Evolutionary conservation across 1,140 invertebrate genomes (phyloP).

Genomic region (Schmidtea mediterranea): DNA sequence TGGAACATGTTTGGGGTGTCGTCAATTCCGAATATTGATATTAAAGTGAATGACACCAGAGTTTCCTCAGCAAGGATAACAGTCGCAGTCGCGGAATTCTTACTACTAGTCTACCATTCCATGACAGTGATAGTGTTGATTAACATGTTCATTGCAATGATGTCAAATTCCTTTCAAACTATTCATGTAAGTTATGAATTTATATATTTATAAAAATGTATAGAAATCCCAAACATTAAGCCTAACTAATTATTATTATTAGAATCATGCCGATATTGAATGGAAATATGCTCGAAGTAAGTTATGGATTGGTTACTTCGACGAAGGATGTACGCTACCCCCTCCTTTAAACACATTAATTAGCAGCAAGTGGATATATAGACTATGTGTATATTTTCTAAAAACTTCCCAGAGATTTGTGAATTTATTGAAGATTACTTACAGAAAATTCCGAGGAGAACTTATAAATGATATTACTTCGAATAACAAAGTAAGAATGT

Average conservation of each 20-base stretch:
- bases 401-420: too few species aligned
- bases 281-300: slow-evolving; percentile 36
- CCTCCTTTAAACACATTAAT: slow-evolving; percentile 34
- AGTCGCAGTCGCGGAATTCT: slow-evolving; percentile 28
- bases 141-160: slow-evolving; percentile 37
- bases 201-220: slow-evolving; percentile 14
- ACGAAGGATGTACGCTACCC: slow-evolving; percentile 32
- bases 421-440: background rate
- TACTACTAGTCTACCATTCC: slow-evolving; percentile 29
- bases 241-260: slow-evolving; percentile 7
- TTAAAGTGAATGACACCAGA: background rate
- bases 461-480: too few species aligned
- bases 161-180: slow-evolving; percentile 34
- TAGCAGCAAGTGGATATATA: slow-evolving; percentile 30
- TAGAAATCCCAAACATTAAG: slow-evolving; percentile 13
- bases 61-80: slow-evolving; percentile 12
- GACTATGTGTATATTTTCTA: slow-evolving; percentile 25
- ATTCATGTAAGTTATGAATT: slow-evolving; percentile 33
- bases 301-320: slow-evolving; percentile 35
- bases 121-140: slow-evolving; percentile 34
- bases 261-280: slow-evolving; percentile 35
- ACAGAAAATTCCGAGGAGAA: too few species aligned
- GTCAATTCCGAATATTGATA: background rate
- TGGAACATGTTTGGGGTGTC: slow-evolving; percentile 33
- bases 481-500: too few species aligned